Evolutionary conservation across 2,888 invertebrate species (phyloP).

Genomic region (Nipponacmea schrenckii): DNA sequence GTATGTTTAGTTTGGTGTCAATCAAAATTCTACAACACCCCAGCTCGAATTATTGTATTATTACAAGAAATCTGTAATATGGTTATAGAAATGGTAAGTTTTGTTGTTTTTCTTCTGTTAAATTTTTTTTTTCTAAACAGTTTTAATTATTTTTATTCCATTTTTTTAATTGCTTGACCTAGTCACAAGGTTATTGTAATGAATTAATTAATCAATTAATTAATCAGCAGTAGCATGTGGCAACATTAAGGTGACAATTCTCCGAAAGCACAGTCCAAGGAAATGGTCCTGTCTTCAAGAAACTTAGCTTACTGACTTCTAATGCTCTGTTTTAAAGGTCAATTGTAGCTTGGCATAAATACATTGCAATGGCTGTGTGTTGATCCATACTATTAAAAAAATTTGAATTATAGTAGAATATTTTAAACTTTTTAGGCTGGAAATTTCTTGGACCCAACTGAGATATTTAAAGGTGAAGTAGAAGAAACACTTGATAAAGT

Average conservation of each 20-base stretch:
- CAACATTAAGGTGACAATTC: no score
- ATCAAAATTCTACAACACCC: constrained; percentile 87
- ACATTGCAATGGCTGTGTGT: not conserved
- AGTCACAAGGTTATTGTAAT: no score
- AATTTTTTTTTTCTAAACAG: no score
- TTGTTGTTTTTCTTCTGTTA: not conserved
- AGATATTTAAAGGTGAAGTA: constrained; percentile 93
- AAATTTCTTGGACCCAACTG: constrained; percentile 87
- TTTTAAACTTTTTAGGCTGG: constrained; percentile 76
- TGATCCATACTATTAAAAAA: not conserved
- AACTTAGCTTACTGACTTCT: no score
- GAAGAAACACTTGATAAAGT: constrained; percentile 91
- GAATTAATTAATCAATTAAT: not conserved
- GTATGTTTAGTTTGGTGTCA: constrained; percentile 91
- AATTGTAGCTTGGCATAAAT: not conserved
- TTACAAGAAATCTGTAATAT: constrained; percentile 91
- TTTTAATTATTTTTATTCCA: no score
- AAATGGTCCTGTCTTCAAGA: no score
- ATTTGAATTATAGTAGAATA: no score
- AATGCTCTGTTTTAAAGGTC: not conserved
- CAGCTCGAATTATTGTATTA: constrained; percentile 87
- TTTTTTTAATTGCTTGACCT: no score
- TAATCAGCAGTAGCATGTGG: not conserved
- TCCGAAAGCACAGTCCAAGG: no score
- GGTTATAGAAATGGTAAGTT: constrained; percentile 82